Evolutionary conservation across 2,888 invertebrate species (phyloP), one percentile per base, ranked within the genome.

Genomic region (Xestia xanthographa): DNA sequence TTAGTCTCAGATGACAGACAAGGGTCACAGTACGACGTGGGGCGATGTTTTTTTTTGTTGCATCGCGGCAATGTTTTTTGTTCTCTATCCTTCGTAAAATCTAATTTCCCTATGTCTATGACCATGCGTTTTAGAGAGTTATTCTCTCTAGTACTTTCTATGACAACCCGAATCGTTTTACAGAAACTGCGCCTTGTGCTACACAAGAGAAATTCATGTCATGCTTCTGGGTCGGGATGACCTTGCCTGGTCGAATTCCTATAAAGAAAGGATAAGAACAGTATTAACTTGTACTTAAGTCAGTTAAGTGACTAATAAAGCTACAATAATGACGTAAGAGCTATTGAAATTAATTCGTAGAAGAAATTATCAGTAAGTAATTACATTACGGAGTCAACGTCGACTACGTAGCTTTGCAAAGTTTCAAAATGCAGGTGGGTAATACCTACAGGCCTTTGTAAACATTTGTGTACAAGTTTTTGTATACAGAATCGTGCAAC

Each of bases 401-500:
- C 62, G n/a, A 66, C 50, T 58, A 60, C 62, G 20, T 29, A 56
- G 58, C n/a, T 38, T 29, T 50, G 60, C 48, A 63, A 76, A n/a
- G 26, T 63, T 83, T 65, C 22, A 56, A 67, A 56, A 29, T 73
- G 66, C 66, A 53, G 62, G 58, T n/a, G 50, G 69, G 48, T 71
- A 29, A 26, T 48, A 34, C 34, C 34, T 34, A 62, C 41, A 50
- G 58, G 26, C 53, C 38, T 20, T 66, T 65, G 71, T 60, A 41
- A 72, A 83, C 67, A 63, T 69, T 72, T 34, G 69, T 80, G 26
- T 48, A 20, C n/a, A 34, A n/a, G 41, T 66, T 34, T 68, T 62
- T 75, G 67, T 62, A 69, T 80, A 56, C 68, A 84, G 29, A 80
- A 79, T 68, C 84, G 56, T 79, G 80, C 71, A 71, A 65, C 38